phyloP scores from a whole-genome alignment of 2,113 vertebrate genomes.

The Acrocephalus kingi region DNA sequence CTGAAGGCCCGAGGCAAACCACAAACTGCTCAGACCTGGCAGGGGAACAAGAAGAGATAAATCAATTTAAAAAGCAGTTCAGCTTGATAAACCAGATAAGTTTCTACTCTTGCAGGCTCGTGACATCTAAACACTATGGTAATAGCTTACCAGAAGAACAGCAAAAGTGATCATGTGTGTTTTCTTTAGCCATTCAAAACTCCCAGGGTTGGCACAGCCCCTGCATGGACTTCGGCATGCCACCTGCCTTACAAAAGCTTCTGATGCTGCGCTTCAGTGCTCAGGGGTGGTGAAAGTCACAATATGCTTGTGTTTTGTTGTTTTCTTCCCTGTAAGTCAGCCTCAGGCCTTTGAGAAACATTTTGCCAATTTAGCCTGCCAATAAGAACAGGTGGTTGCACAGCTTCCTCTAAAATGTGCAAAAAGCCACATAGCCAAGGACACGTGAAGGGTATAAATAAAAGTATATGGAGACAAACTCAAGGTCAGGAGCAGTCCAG shows the following conservation, averaged over 20 bases:
- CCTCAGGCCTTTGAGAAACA: neutral
- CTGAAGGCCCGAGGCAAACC: neutral
- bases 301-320: neutral
- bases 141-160: neutral
- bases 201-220: neutral
- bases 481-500: neutral
- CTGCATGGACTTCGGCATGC: neutral
- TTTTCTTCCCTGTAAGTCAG: neutral
- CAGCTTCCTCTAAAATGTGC: conserved; percentile 33
- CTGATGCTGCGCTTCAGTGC: rapidly evolving
- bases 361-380: neutral
- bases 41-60: neutral
- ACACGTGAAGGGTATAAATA: neutral
- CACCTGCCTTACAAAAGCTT: neutral
- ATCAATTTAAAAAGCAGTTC: conserved; percentile 18
- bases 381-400: conserved; percentile 36
- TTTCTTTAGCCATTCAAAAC: neutral
- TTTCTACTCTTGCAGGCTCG: neutral
- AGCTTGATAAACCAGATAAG: conserved; percentile 12
- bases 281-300: neutral
- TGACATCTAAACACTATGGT: neutral
- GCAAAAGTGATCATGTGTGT: neutral
- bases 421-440: neutral
- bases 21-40: neutral
- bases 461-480: neutral